phyloP scores from a whole-genome alignment of 2,888 invertebrate species.

The Epirrita christyi region DNA sequence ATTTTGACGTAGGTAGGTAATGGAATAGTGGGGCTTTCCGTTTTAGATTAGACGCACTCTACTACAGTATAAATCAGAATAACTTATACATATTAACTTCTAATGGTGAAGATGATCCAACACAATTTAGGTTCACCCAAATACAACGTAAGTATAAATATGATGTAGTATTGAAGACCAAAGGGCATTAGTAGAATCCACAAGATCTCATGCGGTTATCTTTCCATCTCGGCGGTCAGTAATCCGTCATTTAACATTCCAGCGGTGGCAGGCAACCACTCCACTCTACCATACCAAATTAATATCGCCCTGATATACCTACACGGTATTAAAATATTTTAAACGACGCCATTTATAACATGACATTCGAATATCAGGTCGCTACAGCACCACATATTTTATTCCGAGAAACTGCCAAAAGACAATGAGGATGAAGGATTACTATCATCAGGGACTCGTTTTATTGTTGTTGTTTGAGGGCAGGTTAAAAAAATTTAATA shows the following conservation, averaged over 20 bases:
- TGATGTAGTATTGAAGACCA: conserved; percentile 32
- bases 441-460: conserved; percentile 80
- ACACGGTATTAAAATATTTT: conserved; percentile 84
- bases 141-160: neutral
- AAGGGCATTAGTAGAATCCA: conserved; percentile 66
- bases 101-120: too few species aligned
- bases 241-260: conserved; percentile 85
- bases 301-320: conserved; percentile 77
- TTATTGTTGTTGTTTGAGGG: conserved; percentile 78
- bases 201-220: conserved; percentile 69
- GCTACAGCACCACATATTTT: conserved; percentile 80
- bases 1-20: too few species aligned
- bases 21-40: too few species aligned
- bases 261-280: conserved; percentile 75
- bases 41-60: too few species aligned
- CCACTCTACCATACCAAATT: conserved; percentile 82
- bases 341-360: conserved; percentile 83
- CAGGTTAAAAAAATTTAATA: conserved; percentile 75
- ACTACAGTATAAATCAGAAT: too few species aligned
- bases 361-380: conserved; percentile 81
- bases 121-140: neutral
- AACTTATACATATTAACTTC: too few species aligned
- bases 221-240: conserved; percentile 75
- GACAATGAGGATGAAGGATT: conserved; percentile 84
- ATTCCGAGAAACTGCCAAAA: conserved; percentile 84